These are phyloP conservation scores for Lepus europaeus DNA, from an alignment of 2,113 vertebrate genomes.

Conservation along the genomic window DNA sequence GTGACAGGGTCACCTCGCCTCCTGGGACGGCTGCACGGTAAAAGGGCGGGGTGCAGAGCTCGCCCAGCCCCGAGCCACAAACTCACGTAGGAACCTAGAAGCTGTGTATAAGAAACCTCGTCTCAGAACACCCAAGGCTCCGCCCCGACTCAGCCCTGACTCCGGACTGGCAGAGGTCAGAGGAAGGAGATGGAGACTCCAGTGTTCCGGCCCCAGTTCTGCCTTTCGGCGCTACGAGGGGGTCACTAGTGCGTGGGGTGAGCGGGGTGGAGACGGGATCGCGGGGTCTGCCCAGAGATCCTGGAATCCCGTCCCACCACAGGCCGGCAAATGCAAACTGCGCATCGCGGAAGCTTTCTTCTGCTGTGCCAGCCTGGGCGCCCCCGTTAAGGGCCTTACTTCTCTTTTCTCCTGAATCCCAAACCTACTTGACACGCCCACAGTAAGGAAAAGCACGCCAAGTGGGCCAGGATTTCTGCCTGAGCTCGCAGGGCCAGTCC, in stretches of 20 bases:
- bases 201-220: not conserved
- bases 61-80: rapidly evolving
- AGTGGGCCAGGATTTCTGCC: not conserved
- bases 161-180: not conserved
- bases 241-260: not conserved
- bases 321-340: not conserved
- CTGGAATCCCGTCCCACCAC: not conserved
- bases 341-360: not conserved
- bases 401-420: conserved; percentile 46
- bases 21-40: not conserved
- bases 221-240: not conserved
- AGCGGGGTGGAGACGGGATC: not conserved
- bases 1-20: not conserved
- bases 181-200: not conserved
- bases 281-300: not conserved
- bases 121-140: not conserved
- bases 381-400: not conserved
- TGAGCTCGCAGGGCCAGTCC: not conserved
- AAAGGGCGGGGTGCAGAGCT: not conserved
- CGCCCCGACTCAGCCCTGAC: not conserved
- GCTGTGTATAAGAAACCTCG: not conserved
- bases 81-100: not conserved
- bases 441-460: not conserved
- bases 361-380: not conserved
- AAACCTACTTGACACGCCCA: not conserved